These are phyloP conservation scores for Cydia splendana DNA, from an alignment of 1,140 invertebrate genomes.

Conservation along the genomic window DNA sequence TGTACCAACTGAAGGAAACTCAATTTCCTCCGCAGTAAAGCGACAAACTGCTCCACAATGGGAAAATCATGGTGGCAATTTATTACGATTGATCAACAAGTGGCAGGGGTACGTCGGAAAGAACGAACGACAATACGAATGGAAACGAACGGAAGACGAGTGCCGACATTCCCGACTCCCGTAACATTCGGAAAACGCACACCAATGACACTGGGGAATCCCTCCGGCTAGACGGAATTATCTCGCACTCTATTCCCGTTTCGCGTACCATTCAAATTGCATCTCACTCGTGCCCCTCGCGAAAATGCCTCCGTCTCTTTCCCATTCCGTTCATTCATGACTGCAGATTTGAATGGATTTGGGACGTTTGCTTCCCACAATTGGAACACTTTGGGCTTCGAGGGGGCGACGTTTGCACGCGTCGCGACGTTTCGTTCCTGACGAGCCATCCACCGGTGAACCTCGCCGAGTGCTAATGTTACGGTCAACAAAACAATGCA, in stretches of 20 bases:
- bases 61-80: conserved; percentile 77
- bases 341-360: conserved; percentile 74
- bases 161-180: conserved; percentile 61
- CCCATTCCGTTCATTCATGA: conserved; percentile 77
- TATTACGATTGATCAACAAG: conserved; percentile 79
- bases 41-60: conserved; percentile 78
- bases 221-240: conserved; percentile 78
- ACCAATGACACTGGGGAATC: conserved; percentile 78
- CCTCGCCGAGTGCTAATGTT: conserved; percentile 8
- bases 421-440: conserved; percentile 33
- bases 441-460: neutral
- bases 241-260: conserved; percentile 77
- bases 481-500: conserved; percentile 27
- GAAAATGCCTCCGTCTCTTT: conserved; percentile 60
- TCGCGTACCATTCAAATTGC: conserved; percentile 76
- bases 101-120: conserved; percentile 70
- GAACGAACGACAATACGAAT: conserved; percentile 57
- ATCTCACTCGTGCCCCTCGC: conserved; percentile 54
- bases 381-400: conserved; percentile 44
- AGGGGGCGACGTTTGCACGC: conserved; percentile 47
- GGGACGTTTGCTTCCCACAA: conserved; percentile 56
- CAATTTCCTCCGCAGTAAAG: conserved; percentile 77
- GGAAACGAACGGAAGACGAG: conserved; percentile 44
- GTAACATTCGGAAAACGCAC: conserved; percentile 75
- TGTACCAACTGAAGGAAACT: conserved; percentile 70